These are phyloP conservation scores for Andricus quercusramuli DNA, from an alignment of 2,888 invertebrate species.

Conservation along the genomic window DNA sequence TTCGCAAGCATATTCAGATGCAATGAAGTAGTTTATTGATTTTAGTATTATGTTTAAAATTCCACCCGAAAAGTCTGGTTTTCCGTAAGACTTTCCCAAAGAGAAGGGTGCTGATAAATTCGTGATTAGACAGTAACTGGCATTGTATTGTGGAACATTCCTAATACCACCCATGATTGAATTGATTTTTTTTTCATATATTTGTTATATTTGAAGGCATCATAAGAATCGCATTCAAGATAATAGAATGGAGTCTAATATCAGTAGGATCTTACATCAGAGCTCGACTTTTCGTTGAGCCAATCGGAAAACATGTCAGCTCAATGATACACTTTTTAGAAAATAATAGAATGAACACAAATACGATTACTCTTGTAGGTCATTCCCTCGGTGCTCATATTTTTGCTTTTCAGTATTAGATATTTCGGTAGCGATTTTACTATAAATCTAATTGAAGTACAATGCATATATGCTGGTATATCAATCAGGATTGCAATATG, in stretches of 20 bases:
- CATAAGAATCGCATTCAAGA: neutral
- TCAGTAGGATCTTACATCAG: neutral
- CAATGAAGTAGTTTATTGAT: neutral
- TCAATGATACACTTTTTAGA: conserved; percentile 66
- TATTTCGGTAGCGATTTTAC: too few species aligned
- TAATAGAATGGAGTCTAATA: neutral
- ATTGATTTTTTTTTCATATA: neutral
- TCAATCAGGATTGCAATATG: too few species aligned
- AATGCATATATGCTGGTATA: too few species aligned
- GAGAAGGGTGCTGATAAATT: neutral
- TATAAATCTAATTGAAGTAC: too few species aligned
- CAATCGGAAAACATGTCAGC: neutral
- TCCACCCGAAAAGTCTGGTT: neutral
- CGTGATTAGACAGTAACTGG: conserved; percentile 8
- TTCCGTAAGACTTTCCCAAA: neutral
- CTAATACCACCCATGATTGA: neutral
- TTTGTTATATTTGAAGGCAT: neutral
- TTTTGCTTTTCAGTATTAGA: conserved; percentile 27
- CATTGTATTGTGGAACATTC: neutral
- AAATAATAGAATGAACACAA: conserved; percentile 53
- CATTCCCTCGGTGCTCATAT: conserved; percentile 72
- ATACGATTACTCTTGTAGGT: conserved; percentile 61
- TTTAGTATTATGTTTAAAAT: neutral
- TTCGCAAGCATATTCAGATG: too few species aligned
- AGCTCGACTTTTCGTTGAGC: neutral